Percentiles rank a stretch among this genome's conserved stretches.
These are phyloP conservation scores for Lophochroa leadbeateri DNA, from an alignment of 2,113 vertebrate species.

Conservation along the genomic window DNA sequence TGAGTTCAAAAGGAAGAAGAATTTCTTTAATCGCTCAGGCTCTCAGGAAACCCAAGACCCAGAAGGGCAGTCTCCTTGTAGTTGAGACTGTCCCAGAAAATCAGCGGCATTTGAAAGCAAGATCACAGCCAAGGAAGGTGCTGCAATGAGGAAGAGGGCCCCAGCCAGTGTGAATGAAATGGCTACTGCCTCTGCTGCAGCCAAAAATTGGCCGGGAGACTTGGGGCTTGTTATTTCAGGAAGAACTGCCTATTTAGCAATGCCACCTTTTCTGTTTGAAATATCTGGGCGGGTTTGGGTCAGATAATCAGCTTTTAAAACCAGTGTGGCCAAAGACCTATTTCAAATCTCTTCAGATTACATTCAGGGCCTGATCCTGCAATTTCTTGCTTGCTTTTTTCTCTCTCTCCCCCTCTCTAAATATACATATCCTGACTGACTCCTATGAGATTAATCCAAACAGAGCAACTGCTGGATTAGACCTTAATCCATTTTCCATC, in stretches of 20 bases:
- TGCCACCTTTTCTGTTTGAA: background rate
- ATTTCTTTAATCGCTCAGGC: conserved; percentile 74
- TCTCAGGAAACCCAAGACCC: conserved; percentile 70
- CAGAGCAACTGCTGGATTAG: conserved; percentile 44
- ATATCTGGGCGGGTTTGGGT: background rate
- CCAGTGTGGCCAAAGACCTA: background rate
- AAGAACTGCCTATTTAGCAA: background rate
- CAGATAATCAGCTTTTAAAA: background rate
- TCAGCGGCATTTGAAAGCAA: conserved; percentile 69
- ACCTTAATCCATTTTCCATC: conserved; percentile 48
- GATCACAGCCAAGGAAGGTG: conserved; percentile 20
- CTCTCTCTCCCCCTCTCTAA: background rate
- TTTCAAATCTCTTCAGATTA: background rate
- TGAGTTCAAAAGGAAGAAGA: conserved; percentile 64
- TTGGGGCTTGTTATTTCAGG: background rate
- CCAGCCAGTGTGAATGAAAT: background rate
- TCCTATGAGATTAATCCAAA: conserved; percentile 42
- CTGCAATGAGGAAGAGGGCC: background rate
- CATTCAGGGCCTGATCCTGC: background rate
- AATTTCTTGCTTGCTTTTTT: background rate
- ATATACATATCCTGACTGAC: background rate
- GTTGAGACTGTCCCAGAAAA: conserved; percentile 69
- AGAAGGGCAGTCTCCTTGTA: conserved; percentile 64
- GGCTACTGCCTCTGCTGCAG: background rate
- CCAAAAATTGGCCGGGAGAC: background rate